Evolutionary conservation across 2,113 vertebrate species (phyloP), one percentile per base, ranked within the genome.

Genomic region (Harpagus bidentatus): DNA sequence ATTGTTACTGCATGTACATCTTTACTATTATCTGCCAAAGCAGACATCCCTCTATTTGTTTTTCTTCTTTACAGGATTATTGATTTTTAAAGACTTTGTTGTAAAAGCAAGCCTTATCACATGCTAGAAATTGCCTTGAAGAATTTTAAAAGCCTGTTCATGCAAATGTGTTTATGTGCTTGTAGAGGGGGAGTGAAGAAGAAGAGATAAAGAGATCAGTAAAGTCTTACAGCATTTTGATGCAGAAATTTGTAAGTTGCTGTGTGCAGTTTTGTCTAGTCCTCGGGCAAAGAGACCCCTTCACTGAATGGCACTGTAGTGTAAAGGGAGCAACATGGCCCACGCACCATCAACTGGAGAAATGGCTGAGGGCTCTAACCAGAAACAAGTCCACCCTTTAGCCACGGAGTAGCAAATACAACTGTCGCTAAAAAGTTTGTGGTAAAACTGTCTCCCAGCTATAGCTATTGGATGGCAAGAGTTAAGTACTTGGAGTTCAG

Each of bases 241-340:
- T 38, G 16, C 38, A 56, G 70, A 65, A 66, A 78, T 86, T 22
- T 21, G 25, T 42, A 25, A 63, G 84, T 69, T 79, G 73, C 23
- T 65, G 28, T 3, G n/a, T 19, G 50, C n/a, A 66, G 40, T 11
- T 94, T 10, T 58, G 38, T 29, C 40, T 11, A 23, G 42, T 22
- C 0, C 2, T 22, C 7, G 2, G 6, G 43, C 63, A 71, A 17
- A 83, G 61, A 43, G 7, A 20, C 12, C 13, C 59, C 62, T 61
- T 80, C 45, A 16, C 16, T 0, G 1, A 81, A 53, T 25, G 0
- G 1, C 29, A 16, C 36, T 1, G 2, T 3, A 16, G 40, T 0
- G 0, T 13, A 42, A 74, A 10, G 32, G 22, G 29, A 91, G 62
- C 36, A 48, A 53, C 34, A 3, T 0, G 11, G n/a, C 20, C 56